Conservation (phyloP, 2,888 invertebrate genomes). For the Pseudanteris insignis region DNA sequence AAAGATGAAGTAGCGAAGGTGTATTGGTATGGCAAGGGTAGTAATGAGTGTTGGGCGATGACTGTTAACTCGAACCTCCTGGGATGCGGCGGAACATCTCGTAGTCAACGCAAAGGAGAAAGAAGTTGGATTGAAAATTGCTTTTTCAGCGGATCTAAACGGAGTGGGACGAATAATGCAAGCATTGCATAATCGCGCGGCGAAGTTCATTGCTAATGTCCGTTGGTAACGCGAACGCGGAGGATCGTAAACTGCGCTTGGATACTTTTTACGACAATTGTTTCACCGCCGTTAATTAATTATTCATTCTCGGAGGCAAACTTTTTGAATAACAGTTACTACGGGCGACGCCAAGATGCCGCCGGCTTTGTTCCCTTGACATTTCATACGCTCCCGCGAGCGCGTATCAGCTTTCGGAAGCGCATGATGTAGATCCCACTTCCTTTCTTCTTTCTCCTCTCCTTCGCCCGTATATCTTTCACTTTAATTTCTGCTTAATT, state of each 20-base stretch:
- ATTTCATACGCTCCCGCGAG: slow-evolving; percentile 28
- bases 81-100: too few species aligned
- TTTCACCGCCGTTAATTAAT: slow-evolving; percentile 31
- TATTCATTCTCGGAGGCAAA: slow-evolving; percentile 36
- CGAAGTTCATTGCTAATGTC: slow-evolving; percentile 3
- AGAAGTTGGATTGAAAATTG: not conserved
- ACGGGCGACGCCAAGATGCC: slow-evolving; percentile 10
- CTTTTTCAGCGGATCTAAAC: not conserved
- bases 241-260: slow-evolving; percentile 31
- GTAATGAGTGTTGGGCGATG: too few species aligned
- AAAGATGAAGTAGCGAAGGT: too few species aligned
- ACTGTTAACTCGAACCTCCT: too few species aligned
- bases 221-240: slow-evolving; percentile 8
- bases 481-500: slow-evolving; percentile 39
- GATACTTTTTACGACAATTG: slow-evolving; percentile 34
- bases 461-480: slow-evolving; percentile 20
- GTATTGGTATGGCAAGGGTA: too few species aligned
- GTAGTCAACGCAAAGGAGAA: not conserved
- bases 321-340: slow-evolving; percentile 38
- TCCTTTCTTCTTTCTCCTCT: slow-evolving; percentile 38
- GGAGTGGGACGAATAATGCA: not conserved
- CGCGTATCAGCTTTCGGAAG: slow-evolving; percentile 32
- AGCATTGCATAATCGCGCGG: slow-evolving; percentile 10
- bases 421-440: slow-evolving; percentile 32
- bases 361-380: slow-evolving; percentile 30